Percentiles rank a stretch among this genome's conserved stretches.
These are phyloP conservation scores for Automeris io DNA, from an alignment of 2,888 invertebrate genomes.

Conservation along the genomic window DNA sequence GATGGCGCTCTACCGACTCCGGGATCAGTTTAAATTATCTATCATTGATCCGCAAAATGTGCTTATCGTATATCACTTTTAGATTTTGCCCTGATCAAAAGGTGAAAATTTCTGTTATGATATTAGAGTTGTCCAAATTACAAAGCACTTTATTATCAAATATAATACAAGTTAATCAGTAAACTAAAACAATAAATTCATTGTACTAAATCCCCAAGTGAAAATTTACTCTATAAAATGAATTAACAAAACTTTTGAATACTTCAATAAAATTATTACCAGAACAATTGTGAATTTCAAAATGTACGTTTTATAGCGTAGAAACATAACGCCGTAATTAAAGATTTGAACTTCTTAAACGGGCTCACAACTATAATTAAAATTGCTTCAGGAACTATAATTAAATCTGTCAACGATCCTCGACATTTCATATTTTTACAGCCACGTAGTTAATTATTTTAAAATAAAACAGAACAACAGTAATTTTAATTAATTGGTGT, in stretches of 20 bases:
- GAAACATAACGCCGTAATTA: slow-evolving; percentile 28
- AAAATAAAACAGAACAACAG: too few species aligned
- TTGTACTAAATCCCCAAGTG: too few species aligned
- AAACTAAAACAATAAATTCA: too few species aligned
- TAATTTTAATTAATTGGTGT: too few species aligned
- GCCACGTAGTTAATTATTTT: neutral
- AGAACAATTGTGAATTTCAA: too few species aligned
- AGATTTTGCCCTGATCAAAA: neutral
- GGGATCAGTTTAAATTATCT: slow-evolving; percentile 68
- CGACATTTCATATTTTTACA: neutral
- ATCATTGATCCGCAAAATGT: slow-evolving; percentile 44
- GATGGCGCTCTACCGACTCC: slow-evolving; percentile 55
- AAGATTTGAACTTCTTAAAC: slow-evolving; percentile 32
- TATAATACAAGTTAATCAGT: too few species aligned
- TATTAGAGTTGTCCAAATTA: too few species aligned
- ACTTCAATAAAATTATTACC: too few species aligned
- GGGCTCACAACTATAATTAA: slow-evolving; percentile 41
- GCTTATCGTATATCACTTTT: slow-evolving; percentile 51
- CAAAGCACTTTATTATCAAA: too few species aligned
- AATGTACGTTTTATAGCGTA: slow-evolving; percentile 24
- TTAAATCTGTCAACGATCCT: slow-evolving; percentile 24
- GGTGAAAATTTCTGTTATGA: too few species aligned
- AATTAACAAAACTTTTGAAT: too few species aligned
- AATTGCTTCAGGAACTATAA: slow-evolving; percentile 50
- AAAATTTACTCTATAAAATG: too few species aligned